Conservation (phyloP, 2,888 invertebrate species). For the Eulithis prunata region DNA sequence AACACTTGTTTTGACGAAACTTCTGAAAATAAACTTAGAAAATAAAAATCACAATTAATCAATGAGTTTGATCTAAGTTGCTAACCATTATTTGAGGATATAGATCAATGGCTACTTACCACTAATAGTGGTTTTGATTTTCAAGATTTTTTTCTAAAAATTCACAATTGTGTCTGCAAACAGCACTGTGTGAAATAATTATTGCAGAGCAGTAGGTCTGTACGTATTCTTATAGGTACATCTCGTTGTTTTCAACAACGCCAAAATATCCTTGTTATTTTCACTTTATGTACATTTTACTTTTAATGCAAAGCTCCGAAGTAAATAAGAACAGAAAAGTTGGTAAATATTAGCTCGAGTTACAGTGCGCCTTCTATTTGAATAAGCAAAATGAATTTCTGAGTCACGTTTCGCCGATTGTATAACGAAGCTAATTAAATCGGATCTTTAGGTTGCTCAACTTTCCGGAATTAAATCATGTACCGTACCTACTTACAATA, state of each 20-base stretch:
- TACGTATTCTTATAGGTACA: background rate
- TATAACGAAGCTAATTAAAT: constrained; percentile 33
- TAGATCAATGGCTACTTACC: no score
- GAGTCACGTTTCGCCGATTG: constrained; percentile 38
- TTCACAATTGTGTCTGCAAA: no score
- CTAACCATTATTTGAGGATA: no score
- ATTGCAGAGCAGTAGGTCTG: no score
- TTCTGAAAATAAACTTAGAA: no score
- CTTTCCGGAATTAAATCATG: background rate
- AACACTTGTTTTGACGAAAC: no score
- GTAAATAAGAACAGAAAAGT: constrained; percentile 26
- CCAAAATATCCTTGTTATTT: background rate
- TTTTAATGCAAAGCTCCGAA: constrained; percentile 1
- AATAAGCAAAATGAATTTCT: constrained; percentile 35
- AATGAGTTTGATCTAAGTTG: no score
- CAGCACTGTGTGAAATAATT: no score
- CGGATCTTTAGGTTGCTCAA: constrained; percentile 26
- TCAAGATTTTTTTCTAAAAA: no score
- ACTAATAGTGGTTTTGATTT: no score
- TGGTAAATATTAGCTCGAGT: constrained; percentile 34
- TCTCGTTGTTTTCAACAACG: background rate
- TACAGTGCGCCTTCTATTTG: constrained; percentile 30
- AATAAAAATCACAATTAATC: no score
- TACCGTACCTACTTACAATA: background rate
- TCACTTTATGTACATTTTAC: background rate